Evolutionary conservation across 2,888 invertebrate genomes (phyloP), one percentile per base, ranked within the genome.

Genomic region (Pogonocherus hispidulus): DNA sequence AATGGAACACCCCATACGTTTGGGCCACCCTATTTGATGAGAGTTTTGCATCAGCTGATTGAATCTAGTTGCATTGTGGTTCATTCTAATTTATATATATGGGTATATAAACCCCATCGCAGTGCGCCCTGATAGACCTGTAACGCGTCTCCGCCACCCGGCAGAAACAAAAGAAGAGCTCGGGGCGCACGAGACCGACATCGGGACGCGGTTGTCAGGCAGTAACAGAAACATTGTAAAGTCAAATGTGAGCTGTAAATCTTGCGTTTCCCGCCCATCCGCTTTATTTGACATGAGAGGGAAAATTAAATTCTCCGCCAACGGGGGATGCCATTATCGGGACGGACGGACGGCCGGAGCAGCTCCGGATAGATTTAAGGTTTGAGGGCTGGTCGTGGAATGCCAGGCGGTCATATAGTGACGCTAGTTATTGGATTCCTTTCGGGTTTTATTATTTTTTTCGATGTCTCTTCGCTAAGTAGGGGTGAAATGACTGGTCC

Each of bases 161-260:
- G 20, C n/a, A 20, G 16, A 55, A 55, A 55, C 55, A 55, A 55
- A 55, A 37, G 52, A 52, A 27, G 14, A 16, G 32, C 32, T 4
- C 49, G 32, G 16, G 32, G 49, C 22, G 22, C 52, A 8, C 27
- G 6, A n/a, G n/a, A n/a, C n/a, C n/a, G 14, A 2, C 27, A 16
- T 14, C 77, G 71, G 71, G 79, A 78, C 76, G 79, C 80, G 79
- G 80, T 82, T 81, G 81, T 81, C 81, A 79, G 78, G 76, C 76
- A 74, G 77, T 78, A 78, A 80, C 77, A 78, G 80, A 81, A 83
- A 83, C 82, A 82, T 83, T 84, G 83, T 83, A 83, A 83, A 83
- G 82, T 83, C 83, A 83, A 83, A 83, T 84, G 80, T 73, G 80
- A 70, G 78, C 79, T 78, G 81, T 83, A 83, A 83, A 83, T 83